Base-by-base conservation (phyloP, 2,113 vertebrate genomes). In the Austrofundulus limnaeus region DNA sequence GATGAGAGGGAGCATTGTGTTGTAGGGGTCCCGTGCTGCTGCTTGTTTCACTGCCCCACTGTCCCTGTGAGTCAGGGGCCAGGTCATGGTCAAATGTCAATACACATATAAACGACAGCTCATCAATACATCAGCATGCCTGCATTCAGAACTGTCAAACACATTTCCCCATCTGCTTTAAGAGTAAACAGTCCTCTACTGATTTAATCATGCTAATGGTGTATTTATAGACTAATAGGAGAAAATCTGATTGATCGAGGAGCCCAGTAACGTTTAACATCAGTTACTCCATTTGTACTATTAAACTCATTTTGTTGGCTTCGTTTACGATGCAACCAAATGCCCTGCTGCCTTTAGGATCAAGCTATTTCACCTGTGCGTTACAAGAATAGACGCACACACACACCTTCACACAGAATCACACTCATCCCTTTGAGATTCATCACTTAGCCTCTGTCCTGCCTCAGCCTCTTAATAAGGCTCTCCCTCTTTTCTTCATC, bases 31-130 rank as follows among this genome's bases (percentile, higher is more conserved):
- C 77, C 70, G 80, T 88, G 79, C 72, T 89, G 87, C 90, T 91
- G 91, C 85, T 83, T 86, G 82, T 87, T 83, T 86, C 88, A 85
- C 84, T 82, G 87, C 84, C 91, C 89, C 84, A 91, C 92, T 91
- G 90, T 91, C 84, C 85, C 90, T 67, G 80, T 87, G 91, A 80
- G 91, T 75, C 85, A 91, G 87, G 86, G 88, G 89, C 67, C 89
- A 78, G 87, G 89, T 88, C 88, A 85, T 68, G 70, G 87, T 14
- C 20, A 57, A 76, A 76, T 78, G 78, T 70, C 70, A 51, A 56
- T 71, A 51, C 70, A 61, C 63, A 68, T 46, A 19, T 43, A 34
- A 46, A 31, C 43, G 15, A 48, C 17, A 70, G 2, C 41, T 62
- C 54, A 17, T 70, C 73, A 51, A 79, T 75, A 58, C 42, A 15